Conservation (phyloP, 1,140 invertebrate species). For the Aphaenogaster ashmeadi region DNA sequence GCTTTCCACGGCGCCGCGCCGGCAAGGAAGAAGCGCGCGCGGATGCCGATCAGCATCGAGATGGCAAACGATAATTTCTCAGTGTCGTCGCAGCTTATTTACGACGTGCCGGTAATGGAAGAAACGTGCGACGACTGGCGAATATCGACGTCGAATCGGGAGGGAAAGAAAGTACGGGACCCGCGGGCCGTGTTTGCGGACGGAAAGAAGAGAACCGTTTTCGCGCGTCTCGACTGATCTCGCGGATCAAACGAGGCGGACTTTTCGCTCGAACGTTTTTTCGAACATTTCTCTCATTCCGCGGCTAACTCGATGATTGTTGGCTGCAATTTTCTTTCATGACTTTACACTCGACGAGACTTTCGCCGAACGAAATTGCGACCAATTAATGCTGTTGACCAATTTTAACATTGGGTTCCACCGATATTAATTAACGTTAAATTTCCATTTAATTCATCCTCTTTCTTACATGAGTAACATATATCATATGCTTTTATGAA, state of each 20-base stretch:
- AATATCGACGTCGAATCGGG: slow-evolving; percentile 79
- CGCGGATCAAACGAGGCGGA: slow-evolving; percentile 18
- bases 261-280: slow-evolving; percentile 57
- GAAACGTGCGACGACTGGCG: slow-evolving; percentile 80
- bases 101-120: slow-evolving; percentile 80
- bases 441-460: background rate
- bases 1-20: slow-evolving; percentile 61
- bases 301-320: background rate
- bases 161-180: slow-evolving; percentile 60
- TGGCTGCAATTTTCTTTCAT: slow-evolving; percentile 13
- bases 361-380: slow-evolving; percentile 37
- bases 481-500: background rate
- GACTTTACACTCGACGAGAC: background rate
- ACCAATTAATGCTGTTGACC: background rate
- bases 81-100: slow-evolving; percentile 80
- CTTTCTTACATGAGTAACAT: background rate
- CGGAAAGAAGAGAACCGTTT: slow-evolving; percentile 61
- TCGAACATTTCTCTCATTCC: background rate
- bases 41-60: slow-evolving; percentile 58
- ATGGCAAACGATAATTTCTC: slow-evolving; percentile 77
- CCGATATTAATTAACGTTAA: background rate
- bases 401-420: background rate
- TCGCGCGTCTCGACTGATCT: slow-evolving; percentile 6
- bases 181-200: slow-evolving; percentile 6
- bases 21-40: slow-evolving; percentile 47